phyloP scores from a whole-genome alignment of 2,888 invertebrate genomes.

The Druceiella hillmani region DNA sequence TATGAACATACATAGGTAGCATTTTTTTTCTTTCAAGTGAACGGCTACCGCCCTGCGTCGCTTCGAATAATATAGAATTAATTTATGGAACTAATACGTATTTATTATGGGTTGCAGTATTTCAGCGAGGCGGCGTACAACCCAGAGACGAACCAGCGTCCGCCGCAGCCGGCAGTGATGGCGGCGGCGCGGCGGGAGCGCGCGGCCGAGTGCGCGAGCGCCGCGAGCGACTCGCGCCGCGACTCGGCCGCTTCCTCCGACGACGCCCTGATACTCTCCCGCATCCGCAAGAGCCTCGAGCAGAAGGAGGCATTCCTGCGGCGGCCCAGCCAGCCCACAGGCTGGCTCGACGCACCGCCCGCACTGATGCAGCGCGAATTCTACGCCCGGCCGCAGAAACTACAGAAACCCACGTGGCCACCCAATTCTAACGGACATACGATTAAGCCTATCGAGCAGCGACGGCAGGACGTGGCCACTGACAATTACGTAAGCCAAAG shows the following conservation, averaged over 20 bases:
- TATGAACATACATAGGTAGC: no score
- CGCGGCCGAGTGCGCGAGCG: constrained; percentile 43
- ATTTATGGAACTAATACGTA: no score
- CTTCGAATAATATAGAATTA: no score
- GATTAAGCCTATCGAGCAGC: constrained; percentile 44
- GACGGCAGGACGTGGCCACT: constrained; percentile 47
- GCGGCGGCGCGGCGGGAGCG: constrained; percentile 41
- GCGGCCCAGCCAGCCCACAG: constrained; percentile 63
- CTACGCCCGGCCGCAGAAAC: constrained; percentile 72
- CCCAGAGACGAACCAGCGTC: constrained; percentile 76
- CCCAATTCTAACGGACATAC: constrained; percentile 36
- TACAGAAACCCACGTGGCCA: constrained; percentile 68
- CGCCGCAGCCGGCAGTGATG: constrained; percentile 42
- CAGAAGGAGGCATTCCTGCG: constrained; percentile 87
- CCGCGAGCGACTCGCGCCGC: constrained; percentile 37
- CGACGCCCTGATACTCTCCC: constrained; percentile 67
- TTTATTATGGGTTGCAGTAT: constrained; percentile 59
- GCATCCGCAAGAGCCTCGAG: constrained; percentile 78
- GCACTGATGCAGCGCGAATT: constrained; percentile 64
- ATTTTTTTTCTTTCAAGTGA: no score
- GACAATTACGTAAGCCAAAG: no score
- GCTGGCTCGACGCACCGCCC: constrained; percentile 49
- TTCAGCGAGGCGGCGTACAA: constrained; percentile 88
- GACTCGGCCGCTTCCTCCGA: constrained; percentile 42
- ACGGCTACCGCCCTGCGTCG: no score